These are phyloP conservation scores for Andricus grossulariae DNA, from an alignment of 1,140 invertebrate species.

Conservation along the genomic window DNA sequence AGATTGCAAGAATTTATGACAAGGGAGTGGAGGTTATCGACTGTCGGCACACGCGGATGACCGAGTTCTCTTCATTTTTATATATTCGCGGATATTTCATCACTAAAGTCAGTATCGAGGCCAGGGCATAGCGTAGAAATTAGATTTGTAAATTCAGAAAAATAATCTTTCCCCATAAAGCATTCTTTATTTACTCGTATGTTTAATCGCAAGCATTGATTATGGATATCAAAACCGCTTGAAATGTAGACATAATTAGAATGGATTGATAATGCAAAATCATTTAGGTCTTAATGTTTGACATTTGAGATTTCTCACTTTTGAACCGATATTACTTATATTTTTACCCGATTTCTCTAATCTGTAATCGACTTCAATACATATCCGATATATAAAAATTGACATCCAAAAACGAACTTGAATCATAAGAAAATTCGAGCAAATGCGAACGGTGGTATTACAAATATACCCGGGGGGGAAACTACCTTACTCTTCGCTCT, in stretches of 20 bases:
- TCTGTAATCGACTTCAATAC: too few species aligned
- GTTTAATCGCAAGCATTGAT: too few species aligned
- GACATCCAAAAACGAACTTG: background rate
- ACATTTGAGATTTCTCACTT: too few species aligned
- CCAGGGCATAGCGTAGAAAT: constrained; percentile 11
- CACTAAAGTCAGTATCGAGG: background rate
- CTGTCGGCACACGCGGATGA: constrained; percentile 20
- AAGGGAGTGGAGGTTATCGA: constrained; percentile 15
- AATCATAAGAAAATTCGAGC: background rate
- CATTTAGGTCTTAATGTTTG: too few species aligned
- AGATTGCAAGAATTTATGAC: constrained; percentile 27
- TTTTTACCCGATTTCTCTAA: too few species aligned
- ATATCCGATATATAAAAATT: too few species aligned
- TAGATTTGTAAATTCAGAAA: constrained; percentile 11
- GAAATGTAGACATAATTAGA: too few species aligned
- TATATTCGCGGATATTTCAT: constrained; percentile 3
- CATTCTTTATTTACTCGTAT: too few species aligned
- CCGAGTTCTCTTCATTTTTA: constrained; percentile 23
- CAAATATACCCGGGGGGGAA: background rate
- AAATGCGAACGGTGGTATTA: background rate
- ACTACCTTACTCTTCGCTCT: background rate
- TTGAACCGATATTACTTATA: too few species aligned
- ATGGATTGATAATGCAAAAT: too few species aligned
- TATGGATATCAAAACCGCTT: too few species aligned
- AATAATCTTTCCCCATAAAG: background rate